Conservation (phyloP, 2,888 invertebrate genomes). For the Oligia latruncula region DNA sequence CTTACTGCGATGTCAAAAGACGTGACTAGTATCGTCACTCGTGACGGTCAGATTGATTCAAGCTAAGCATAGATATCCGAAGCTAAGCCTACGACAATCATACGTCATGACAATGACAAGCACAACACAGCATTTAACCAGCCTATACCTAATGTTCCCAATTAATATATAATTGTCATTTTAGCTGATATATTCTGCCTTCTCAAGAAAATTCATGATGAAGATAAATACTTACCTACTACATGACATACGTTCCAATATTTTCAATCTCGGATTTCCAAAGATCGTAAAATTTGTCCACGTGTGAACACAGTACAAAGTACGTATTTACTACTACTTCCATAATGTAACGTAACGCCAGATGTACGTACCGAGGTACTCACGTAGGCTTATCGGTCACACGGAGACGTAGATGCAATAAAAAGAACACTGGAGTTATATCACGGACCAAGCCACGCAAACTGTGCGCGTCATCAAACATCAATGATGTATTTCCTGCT, state of each 20-base stretch:
- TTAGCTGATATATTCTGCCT: background rate
- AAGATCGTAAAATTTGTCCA: constrained; percentile 24
- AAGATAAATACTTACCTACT: background rate
- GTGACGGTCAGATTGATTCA: too few relatives aligned
- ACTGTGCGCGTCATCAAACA: constrained; percentile 27
- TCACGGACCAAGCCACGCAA: constrained; percentile 42
- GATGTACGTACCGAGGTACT: constrained; percentile 36
- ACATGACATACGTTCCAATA: constrained; percentile 10
- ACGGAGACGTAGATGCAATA: constrained; percentile 59
- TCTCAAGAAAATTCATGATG: background rate
- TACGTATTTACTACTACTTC: constrained; percentile 46
- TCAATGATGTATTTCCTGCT: constrained; percentile 8
- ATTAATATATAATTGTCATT: background rate
- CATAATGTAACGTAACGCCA: constrained; percentile 56
- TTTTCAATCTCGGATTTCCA: constrained; percentile 18
- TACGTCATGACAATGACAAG: background rate
- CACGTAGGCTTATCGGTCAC: constrained; percentile 54
- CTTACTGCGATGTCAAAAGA: background rate
- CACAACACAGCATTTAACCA: background rate
- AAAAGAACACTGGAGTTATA: constrained; percentile 55
- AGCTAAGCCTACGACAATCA: background rate
- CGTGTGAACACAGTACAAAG: constrained; percentile 26
- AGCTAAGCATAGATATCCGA: background rate
- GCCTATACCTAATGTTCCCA: background rate
- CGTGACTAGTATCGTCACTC: background rate